These are phyloP conservation scores for Dendrolimus pini DNA, from an alignment of 2,888 invertebrate species.

Conservation along the genomic window DNA sequence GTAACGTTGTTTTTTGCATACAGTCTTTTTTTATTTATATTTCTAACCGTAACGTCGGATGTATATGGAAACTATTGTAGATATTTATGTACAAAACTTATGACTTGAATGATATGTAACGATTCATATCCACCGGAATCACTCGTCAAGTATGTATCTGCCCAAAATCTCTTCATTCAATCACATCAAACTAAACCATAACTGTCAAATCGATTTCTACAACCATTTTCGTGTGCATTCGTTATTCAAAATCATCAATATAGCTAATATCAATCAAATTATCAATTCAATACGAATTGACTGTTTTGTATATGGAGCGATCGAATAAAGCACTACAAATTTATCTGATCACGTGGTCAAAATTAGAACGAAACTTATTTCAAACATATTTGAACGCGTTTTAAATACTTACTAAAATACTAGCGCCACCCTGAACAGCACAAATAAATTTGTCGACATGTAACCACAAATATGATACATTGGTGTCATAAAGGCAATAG, in stretches of 20 bases:
- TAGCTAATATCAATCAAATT: background rate
- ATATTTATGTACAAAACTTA: too few species aligned
- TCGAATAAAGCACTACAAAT: background rate
- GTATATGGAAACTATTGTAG: too few species aligned
- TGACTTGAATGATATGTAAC: too few species aligned
- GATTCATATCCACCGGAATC: too few species aligned
- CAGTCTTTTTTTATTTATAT: too few species aligned
- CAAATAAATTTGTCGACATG: slow-evolving; percentile 5
- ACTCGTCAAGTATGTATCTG: too few species aligned
- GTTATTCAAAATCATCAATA: background rate
- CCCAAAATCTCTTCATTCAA: too few species aligned
- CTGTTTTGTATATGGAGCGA: background rate
- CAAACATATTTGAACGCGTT: background rate
- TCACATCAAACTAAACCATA: too few species aligned
- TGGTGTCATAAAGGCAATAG: slow-evolving; percentile 32
- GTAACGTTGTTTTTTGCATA: too few species aligned
- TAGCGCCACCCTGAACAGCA: background rate
- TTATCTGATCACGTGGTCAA: background rate
- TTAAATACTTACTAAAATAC: background rate
- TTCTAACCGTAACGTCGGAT: too few species aligned
- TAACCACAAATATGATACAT: slow-evolving; percentile 40
- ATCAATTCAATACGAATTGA: slow-evolving; percentile 20
- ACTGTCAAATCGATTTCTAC: background rate
- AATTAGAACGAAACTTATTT: background rate
- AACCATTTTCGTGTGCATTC: background rate